These are phyloP conservation scores for Aquatica leii DNA, from an alignment of 2,888 invertebrate species.

Conservation along the genomic window DNA sequence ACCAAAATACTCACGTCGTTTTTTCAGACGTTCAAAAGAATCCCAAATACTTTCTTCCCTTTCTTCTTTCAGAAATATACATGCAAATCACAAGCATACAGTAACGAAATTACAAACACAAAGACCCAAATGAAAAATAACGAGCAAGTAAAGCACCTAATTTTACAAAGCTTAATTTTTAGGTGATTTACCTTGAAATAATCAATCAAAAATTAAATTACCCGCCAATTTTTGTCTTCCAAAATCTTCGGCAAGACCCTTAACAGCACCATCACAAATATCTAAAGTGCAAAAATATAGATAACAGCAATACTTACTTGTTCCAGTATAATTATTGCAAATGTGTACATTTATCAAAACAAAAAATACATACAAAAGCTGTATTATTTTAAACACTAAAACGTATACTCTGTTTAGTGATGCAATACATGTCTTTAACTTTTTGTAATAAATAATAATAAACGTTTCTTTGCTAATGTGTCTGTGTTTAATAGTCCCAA, in stretches of 20 bases:
- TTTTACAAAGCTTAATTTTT: constrained; percentile 1
- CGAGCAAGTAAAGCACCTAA: constrained; percentile 5
- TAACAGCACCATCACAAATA: constrained; percentile 27
- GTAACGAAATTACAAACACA: constrained; percentile 30
- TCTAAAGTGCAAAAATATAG: constrained; percentile 19
- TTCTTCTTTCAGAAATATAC: constrained; percentile 30
- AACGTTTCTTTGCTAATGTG: too few relatives aligned
- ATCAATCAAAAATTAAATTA: constrained; percentile 39
- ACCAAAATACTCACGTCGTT: constrained; percentile 21
- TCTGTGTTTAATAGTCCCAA: too few relatives aligned
- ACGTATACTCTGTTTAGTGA: too few relatives aligned
- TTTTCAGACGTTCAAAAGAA: constrained; percentile 12
- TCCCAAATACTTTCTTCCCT: constrained; percentile 25
- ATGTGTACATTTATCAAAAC: neutral
- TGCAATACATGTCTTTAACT: too few relatives aligned
- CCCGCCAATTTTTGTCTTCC: constrained; percentile 56
- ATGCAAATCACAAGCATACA: constrained; percentile 33
- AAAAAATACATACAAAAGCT: neutral
- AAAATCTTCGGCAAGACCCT: constrained; percentile 52
- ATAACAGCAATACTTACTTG: neutral
- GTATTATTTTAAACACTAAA: neutral
- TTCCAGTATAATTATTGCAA: neutral
- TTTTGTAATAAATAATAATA: too few relatives aligned
- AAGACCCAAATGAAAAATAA: neutral
- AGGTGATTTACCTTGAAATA: neutral